A percentile compares a stretch with the other conserved stretches of the same genome.
Conservation (phyloP, 2,888 invertebrate species). For the Pinctada fucata region DNA sequence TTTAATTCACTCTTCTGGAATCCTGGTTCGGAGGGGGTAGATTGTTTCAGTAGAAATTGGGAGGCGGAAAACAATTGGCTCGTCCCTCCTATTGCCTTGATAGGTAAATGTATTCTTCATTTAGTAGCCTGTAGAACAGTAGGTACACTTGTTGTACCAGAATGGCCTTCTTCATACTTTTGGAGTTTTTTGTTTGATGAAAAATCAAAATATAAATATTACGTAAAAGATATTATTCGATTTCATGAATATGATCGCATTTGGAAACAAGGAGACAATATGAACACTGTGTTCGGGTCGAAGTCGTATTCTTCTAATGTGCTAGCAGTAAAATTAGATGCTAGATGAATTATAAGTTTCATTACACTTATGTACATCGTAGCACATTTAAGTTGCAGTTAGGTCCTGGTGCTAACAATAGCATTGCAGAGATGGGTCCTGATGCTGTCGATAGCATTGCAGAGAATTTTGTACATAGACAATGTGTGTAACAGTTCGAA, state of each 20-base stretch:
- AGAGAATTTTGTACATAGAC: neutral
- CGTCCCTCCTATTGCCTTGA: constrained; percentile 20
- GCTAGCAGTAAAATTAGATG: constrained; percentile 17
- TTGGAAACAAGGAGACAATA: constrained; percentile 18
- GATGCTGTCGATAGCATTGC: neutral
- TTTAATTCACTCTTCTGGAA: constrained; percentile 29
- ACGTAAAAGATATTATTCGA: constrained; percentile 12
- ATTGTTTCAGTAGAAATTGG: constrained; percentile 26
- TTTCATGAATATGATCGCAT: constrained; percentile 16
- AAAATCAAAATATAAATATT: neutral
- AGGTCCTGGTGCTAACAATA: neutral
- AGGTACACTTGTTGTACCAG: constrained; percentile 2
- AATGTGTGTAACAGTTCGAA: neutral
- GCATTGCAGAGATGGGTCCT: neutral
- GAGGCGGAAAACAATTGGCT: constrained; percentile 27
- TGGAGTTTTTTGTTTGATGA: constrained; percentile 23
- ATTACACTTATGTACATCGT: too few relatives aligned
- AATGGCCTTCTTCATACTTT: constrained; percentile 17
- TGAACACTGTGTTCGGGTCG: constrained; percentile 20
- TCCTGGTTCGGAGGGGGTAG: constrained; percentile 14
- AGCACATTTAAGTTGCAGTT: too few relatives aligned
- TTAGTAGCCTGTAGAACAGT: constrained; percentile 5
- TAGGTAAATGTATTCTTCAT: neutral
- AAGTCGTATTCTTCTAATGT: constrained; percentile 15
- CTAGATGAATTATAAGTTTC: neutral